Evolutionary conservation across 2,797 vertebrate genomes (phyloP).

Genomic region (Choloepus didactylus): DNA sequence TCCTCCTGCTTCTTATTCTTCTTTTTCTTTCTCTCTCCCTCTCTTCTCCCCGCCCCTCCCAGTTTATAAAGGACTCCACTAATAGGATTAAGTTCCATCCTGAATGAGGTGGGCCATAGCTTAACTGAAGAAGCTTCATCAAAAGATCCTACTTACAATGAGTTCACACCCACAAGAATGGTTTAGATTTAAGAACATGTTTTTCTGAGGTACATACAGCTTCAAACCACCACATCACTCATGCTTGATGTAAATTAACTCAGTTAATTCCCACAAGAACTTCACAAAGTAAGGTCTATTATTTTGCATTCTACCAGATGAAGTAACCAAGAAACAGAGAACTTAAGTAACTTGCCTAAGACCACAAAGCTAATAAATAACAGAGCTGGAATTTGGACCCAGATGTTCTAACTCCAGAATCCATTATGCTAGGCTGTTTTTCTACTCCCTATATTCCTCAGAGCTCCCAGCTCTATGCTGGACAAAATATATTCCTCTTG

Average conservation of each 20-base stretch:
- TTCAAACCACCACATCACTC: no score
- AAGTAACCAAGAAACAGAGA: background rate
- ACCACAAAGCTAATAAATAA: background rate
- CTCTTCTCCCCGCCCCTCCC: no score
- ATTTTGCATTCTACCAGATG: background rate
- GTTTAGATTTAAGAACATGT: no score
- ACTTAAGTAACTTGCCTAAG: background rate
- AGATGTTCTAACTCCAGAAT: background rate
- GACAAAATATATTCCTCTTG: background rate
- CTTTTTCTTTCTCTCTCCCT: no score
- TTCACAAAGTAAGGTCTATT: background rate
- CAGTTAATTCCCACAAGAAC: background rate
- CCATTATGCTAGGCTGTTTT: background rate
- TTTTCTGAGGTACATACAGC: no score
- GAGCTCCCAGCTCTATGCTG: background rate
- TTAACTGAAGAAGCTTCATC: no score
- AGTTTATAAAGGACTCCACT: no score
- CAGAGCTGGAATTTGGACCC: background rate
- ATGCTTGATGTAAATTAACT: background rate
- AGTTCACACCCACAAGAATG: no score
- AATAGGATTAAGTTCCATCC: no score
- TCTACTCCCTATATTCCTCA: background rate
- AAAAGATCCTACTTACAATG: no score
- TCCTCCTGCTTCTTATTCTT: no score
- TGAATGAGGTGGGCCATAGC: no score